Evolutionary conservation across 2,888 invertebrate genomes (phyloP), one percentile per base, ranked within the genome.

Genomic region (Dryobotodes eremita): DNA sequence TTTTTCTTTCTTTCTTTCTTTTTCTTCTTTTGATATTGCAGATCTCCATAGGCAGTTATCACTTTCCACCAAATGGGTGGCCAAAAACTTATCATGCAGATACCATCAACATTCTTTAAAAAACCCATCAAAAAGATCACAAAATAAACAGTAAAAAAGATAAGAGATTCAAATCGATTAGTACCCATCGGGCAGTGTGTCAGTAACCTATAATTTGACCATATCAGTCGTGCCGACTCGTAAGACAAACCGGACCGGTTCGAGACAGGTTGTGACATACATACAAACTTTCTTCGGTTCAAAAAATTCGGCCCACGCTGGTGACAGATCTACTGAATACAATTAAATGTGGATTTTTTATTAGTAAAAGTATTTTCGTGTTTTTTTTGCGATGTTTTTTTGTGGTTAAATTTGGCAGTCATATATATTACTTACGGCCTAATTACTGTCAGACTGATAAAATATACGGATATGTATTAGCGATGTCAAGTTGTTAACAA

Each of bases 261-360:
- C 86, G 85, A 87, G 87, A 89, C 95, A 95, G 96, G 95, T 96
- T 95, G 93, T 91, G 95, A 93, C 96, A 94, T 89, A 95, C 93
- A 92, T 94, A 88, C 75, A n/a, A 92, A 94, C 95, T 95, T 96
- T 95, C 95, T 95, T 95, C 88, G 90, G 85, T 89, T 90, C 89
- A 91, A 92, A 94, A 94, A 92, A 92, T 89, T 89, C 90, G 86
- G 80, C 88, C 88, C 89, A 89, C 88, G 79, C 84, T 74, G 85
- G 87, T 91, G 90, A 92, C 90, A 91, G 89, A 89, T 87, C 88
- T 89, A 89, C 36, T 74, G 59, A 76, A 68, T 83, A 73, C 62
- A 59, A 82, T 72, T 62, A 77, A 50, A 65, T 64, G 65, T 80
- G 20, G 42, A n/a, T 75, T 78, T 79, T 79, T 53, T 55, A 23